Evolutionary conservation across 2,888 invertebrate genomes (phyloP).

Genomic region (Philereme transversata): DNA sequence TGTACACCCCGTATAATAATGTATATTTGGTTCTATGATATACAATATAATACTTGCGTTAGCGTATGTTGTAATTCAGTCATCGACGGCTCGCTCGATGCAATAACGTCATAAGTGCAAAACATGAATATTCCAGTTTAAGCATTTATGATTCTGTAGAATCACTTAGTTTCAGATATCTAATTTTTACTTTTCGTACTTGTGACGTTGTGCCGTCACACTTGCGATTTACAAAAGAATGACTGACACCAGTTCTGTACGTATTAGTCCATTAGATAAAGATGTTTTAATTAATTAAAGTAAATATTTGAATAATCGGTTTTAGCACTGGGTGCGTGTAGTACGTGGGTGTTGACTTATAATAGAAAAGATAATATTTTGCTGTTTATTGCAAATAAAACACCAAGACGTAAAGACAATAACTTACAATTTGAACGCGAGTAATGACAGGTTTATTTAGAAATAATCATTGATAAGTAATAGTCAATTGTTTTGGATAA

Average conservation of each 20-base stretch:
- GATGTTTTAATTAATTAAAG: conserved; percentile 51
- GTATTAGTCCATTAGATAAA: conserved; percentile 72
- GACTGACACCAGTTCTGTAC: conserved; percentile 72
- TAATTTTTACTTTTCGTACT: conserved; percentile 4
- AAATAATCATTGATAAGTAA: conserved; percentile 4
- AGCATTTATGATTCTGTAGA: neutral
- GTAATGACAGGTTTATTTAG: conserved; percentile 18
- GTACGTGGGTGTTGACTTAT: conserved; percentile 44
- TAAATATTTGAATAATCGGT: conserved; percentile 45
- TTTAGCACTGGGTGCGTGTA: conserved; percentile 44
- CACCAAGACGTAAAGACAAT: conserved; percentile 30
- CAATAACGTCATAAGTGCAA: conserved; percentile 15
- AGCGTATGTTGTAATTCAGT: conserved; percentile 22
- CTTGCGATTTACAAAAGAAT: conserved; percentile 23
- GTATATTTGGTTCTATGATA: conserved; percentile 14
- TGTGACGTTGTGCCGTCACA: conserved; percentile 15
- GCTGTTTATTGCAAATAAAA: conserved; percentile 18
- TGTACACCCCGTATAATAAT: neutral
- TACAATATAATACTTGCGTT: conserved; percentile 11
- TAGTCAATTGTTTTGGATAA: conserved; percentile 10
- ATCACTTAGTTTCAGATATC: conserved; percentile 1
- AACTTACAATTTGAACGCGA: conserved; percentile 14
- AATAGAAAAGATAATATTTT: conserved; percentile 21
- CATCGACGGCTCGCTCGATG: conserved; percentile 14
- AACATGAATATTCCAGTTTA: conserved; percentile 1